These are phyloP conservation scores for Cephalopterus ornatus DNA, from an alignment of 2,113 vertebrate species.

Conservation along the genomic window DNA sequence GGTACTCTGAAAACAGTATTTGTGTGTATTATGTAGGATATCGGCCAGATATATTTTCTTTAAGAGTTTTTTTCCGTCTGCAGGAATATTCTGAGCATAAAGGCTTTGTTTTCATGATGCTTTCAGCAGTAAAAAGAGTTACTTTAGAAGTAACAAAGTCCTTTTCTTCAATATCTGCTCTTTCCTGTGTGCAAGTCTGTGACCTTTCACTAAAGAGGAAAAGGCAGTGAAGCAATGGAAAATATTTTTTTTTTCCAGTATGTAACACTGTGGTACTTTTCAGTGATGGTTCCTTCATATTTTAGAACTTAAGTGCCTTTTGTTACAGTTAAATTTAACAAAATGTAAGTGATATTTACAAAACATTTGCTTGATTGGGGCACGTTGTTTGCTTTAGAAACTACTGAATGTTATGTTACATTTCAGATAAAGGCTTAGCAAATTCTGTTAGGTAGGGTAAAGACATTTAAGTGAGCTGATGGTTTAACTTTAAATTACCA, in stretches of 20 bases:
- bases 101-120: neutral
- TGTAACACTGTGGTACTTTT: neutral
- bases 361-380: neutral
- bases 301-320: neutral
- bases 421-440: neutral
- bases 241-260: neutral
- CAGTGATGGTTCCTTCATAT: neutral
- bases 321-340: neutral
- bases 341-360: neutral
- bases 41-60: neutral
- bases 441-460: neutral
- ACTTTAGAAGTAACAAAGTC: constrained; percentile 12
- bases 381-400: neutral
- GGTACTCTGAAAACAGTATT: neutral
- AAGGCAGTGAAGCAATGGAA: constrained; percentile 36
- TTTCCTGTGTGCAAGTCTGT: neutral
- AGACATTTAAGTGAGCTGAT: neutral
- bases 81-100: neutral
- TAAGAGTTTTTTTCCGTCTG: neutral
- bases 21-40: neutral
- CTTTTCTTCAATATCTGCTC: constrained; percentile 18
- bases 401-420: neutral
- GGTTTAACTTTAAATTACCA: neutral
- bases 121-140: neutral
- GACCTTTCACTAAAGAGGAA: constrained; percentile 28